phyloP scores from a whole-genome alignment of 2,797 vertebrate genomes.

The Melanotaenia nigrans region DNA sequence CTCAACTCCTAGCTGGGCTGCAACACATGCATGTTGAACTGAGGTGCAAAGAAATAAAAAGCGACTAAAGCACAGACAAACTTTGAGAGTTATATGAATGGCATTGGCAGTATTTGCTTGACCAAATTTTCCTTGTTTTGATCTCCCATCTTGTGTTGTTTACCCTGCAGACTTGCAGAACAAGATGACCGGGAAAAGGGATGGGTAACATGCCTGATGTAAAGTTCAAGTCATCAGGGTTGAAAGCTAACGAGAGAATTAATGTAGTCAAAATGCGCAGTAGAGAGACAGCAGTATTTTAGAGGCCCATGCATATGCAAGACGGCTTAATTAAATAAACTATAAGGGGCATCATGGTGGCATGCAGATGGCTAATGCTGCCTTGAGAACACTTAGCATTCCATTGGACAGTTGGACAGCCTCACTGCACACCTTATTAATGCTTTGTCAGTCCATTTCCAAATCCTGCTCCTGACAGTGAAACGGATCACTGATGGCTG shows the following conservation, averaged over 20 bases:
- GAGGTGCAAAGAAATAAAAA: conserved; percentile 3
- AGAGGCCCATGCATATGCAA: conserved; percentile 43
- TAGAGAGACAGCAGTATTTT: conserved; percentile 37
- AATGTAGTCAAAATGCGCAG: conserved; percentile 48
- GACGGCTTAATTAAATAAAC: conserved; percentile 61
- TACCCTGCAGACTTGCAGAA: conserved; percentile 7
- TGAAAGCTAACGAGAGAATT: conserved; percentile 26
- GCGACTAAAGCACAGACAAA: background rate
- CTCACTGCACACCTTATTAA: conserved; percentile 59
- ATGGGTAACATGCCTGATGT: conserved; percentile 28
- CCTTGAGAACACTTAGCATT: conserved; percentile 63
- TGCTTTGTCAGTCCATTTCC: conserved; percentile 54
- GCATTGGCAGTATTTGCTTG: conserved; percentile 5
- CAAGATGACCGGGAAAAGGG: conserved; percentile 14
- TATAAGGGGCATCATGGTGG: conserved; percentile 48
- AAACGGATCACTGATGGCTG: conserved; percentile 64
- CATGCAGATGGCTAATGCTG: conserved; percentile 63
- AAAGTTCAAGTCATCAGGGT: conserved; percentile 21
- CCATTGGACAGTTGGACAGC: conserved; percentile 42
- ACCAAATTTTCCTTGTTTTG: conserved; percentile 9
- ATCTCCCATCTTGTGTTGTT: conserved; percentile 4
- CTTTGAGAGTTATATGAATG: conserved; percentile 2
- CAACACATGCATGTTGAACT: conserved; percentile 1
- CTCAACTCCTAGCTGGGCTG: conserved; percentile 1
- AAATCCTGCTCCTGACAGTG: conserved; percentile 63